A percentile compares a stretch with the other conserved stretches of the same genome.
Evolutionary conservation across 2,888 invertebrate species (phyloP).

Genomic region (Pocota personata): DNA sequence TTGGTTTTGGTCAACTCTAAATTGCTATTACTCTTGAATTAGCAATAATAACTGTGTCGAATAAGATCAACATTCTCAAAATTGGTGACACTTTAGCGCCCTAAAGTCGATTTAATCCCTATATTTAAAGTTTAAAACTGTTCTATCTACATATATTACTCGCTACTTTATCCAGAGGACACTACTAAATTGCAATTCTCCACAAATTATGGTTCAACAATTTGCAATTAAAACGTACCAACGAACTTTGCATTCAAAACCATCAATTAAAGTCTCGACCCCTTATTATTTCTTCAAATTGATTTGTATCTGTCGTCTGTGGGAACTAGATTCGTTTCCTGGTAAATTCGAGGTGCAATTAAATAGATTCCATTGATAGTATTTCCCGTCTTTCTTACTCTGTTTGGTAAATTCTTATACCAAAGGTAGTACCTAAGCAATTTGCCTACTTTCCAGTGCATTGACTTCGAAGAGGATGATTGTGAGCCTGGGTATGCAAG

Average conservation of each 20-base stretch:
- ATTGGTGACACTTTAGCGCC: too few species aligned
- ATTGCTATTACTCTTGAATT: too few species aligned
- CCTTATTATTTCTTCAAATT: background rate
- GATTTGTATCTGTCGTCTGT: background rate
- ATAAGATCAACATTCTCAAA: too few species aligned
- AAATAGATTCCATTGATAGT: constrained; percentile 11
- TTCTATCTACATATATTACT: too few species aligned
- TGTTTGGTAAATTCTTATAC: background rate
- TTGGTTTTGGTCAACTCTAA: too few species aligned
- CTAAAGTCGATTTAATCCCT: too few species aligned
- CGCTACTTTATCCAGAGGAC: too few species aligned
- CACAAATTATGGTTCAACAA: background rate
- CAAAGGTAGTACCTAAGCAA: background rate
- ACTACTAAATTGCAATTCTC: background rate
- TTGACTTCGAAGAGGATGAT: constrained; percentile 37
- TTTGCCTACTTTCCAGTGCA: constrained; percentile 53
- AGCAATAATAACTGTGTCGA: too few species aligned
- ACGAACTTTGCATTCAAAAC: background rate
- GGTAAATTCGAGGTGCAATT: constrained; percentile 3
- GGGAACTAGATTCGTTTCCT: background rate
- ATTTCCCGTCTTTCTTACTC: background rate
- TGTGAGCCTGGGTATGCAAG: background rate
- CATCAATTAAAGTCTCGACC: background rate
- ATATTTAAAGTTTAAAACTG: too few species aligned
- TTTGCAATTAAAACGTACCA: background rate